These are phyloP conservation scores for Eupristina koningsbergeri DNA, from an alignment of 1,140 invertebrate genomes.

Conservation along the genomic window DNA sequence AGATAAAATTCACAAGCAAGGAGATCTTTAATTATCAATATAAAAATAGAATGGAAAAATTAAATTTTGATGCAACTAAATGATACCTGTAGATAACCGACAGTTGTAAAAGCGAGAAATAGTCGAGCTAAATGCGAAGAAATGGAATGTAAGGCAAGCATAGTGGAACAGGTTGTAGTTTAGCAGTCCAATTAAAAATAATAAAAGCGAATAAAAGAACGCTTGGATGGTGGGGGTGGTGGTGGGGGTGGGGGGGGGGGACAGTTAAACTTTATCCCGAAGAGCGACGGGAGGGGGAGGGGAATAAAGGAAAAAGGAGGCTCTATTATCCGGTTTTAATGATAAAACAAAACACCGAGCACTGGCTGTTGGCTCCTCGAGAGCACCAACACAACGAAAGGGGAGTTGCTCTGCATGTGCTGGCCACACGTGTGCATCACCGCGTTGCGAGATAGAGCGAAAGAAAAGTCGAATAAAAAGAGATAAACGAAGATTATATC, in stretches of 20 bases:
- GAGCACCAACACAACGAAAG: constrained; percentile 40
- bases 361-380: background rate
- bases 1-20: too few relatives aligned
- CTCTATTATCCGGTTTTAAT: constrained; percentile 50
- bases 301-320: constrained; percentile 12
- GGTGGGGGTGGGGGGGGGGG: too few relatives aligned
- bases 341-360: constrained; percentile 57
- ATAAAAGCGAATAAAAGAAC: constrained; percentile 27
- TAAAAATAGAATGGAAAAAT: too few relatives aligned
- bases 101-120: background rate
- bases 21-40: too few relatives aligned
- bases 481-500: background rate
- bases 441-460: constrained; percentile 8
- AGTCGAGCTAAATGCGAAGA: background rate
- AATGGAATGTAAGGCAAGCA: background rate
- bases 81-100: background rate
- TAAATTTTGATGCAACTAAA: background rate
- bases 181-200: constrained; percentile 44
- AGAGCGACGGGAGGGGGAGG: background rate
- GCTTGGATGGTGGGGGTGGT: too few relatives aligned
- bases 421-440: background rate
- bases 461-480: background rate
- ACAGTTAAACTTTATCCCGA: background rate
- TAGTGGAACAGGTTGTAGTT: constrained; percentile 13
- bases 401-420: background rate